Conservation (phyloP, 2,113 vertebrate species). For the Etia nguti region DNA sequence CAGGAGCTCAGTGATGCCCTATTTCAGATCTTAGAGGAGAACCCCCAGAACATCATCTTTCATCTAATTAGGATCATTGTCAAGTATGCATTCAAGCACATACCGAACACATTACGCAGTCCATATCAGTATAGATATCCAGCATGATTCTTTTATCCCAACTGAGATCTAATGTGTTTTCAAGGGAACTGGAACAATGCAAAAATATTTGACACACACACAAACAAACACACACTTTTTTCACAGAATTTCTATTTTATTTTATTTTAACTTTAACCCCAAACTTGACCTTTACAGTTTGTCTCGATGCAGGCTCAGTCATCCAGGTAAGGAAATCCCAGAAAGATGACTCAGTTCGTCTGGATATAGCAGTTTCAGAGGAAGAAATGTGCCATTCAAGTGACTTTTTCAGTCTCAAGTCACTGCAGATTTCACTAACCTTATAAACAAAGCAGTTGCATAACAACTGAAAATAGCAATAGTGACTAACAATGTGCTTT, state of each 20-base stretch:
- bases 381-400: background rate
- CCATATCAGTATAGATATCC: background rate
- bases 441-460: background rate
- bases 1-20: background rate
- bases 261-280: background rate
- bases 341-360: background rate
- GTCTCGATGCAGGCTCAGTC: background rate
- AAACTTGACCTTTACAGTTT: background rate
- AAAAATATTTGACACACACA: background rate
- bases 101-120: background rate
- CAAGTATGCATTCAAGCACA: background rate
- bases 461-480: background rate
- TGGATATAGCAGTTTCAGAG: background rate
- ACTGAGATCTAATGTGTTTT: background rate
- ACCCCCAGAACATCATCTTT: background rate
- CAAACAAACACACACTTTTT: rapidly evolving
- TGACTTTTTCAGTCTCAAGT: background rate
- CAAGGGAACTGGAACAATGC: background rate
- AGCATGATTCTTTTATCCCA: background rate
- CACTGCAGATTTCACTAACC: rapidly evolving
- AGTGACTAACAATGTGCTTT: background rate
- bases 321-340: background rate
- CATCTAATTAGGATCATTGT: background rate
- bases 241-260: background rate
- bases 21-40: background rate